These are phyloP conservation scores for Megalopta genalis DNA, from an alignment of 1,140 invertebrate species.

Conservation along the genomic window DNA sequence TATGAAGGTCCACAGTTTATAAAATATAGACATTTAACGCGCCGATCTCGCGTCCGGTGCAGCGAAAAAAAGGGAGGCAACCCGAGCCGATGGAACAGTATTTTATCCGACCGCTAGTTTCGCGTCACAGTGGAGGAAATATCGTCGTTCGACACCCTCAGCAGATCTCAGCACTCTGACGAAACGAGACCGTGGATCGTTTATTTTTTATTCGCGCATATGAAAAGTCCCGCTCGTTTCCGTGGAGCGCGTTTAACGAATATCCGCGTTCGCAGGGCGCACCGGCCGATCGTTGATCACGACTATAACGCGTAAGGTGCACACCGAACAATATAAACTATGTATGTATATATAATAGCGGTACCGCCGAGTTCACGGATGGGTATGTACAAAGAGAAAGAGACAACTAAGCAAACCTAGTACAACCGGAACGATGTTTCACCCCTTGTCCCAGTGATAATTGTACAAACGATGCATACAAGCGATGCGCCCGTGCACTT, in stretches of 20 bases:
- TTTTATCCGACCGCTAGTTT: constrained; percentile 59
- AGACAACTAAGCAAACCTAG: constrained; percentile 1
- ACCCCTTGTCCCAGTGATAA: constrained; percentile 27
- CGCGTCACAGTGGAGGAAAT: constrained; percentile 38
- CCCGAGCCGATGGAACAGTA: constrained; percentile 26
- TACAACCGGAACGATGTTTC: constrained; percentile 25
- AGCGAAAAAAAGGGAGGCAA: no score
- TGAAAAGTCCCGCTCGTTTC: constrained; percentile 59
- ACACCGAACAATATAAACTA: constrained; percentile 1
- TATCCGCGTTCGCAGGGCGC: background rate
- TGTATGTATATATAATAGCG: constrained; percentile 38
- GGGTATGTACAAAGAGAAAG: background rate
- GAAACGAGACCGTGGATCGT: constrained; percentile 63
- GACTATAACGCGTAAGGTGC: constrained; percentile 28
- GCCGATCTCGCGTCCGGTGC: no score
- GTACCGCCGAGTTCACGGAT: background rate
- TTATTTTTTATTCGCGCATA: constrained; percentile 64
- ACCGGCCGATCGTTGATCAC: background rate
- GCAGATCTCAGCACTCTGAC: constrained; percentile 61
- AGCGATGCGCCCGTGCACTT: constrained; percentile 14
- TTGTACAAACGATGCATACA: constrained; percentile 34
- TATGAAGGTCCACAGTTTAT: no score
- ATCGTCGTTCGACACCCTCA: constrained; percentile 42
- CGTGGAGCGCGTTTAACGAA: constrained; percentile 57
- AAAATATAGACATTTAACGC: no score